Evolutionary conservation across 2,888 invertebrate species (phyloP).

Genomic region (Neoaliturus tenellus): DNA sequence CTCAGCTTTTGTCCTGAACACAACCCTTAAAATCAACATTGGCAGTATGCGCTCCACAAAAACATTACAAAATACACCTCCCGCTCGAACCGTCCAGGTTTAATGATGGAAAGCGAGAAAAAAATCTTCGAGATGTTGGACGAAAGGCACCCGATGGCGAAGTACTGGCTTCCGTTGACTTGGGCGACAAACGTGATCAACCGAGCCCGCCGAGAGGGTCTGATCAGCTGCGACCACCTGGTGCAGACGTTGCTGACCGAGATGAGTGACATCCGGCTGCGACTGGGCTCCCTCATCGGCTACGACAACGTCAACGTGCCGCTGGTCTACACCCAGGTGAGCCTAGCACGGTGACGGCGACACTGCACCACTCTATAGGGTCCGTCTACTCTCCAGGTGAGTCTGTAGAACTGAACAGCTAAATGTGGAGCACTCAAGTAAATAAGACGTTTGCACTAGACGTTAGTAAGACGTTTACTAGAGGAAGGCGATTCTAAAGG

Average conservation of each 20-base stretch:
- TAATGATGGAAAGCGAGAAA: slow-evolving; percentile 94
- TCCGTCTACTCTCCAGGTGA: too few relatives aligned
- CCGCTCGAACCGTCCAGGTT: slow-evolving; percentile 75
- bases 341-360: too few relatives aligned
- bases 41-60: slow-evolving; percentile 31
- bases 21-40: not conserved
- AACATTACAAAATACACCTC: not conserved
- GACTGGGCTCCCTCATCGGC: slow-evolving; percentile 90
- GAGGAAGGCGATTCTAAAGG: too few relatives aligned
- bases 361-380: too few relatives aligned
- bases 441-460: too few relatives aligned
- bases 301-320: slow-evolving; percentile 96
- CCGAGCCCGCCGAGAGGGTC: slow-evolving; percentile 88
- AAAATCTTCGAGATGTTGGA: slow-evolving; percentile 95
- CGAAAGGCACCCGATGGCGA: slow-evolving; percentile 92
- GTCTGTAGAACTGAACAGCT: too few relatives aligned
- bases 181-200: slow-evolving; percentile 96
- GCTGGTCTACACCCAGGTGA: slow-evolving; percentile 93
- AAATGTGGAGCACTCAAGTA: too few relatives aligned
- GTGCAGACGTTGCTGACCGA: slow-evolving; percentile 94
- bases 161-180: slow-evolving; percentile 95
- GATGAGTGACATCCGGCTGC: slow-evolving; percentile 90
- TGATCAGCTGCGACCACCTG: slow-evolving; percentile 93
- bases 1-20: too few relatives aligned
- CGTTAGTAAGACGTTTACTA: too few relatives aligned